phyloP scores from a whole-genome alignment of 2,797 vertebrate genomes.

The Pelodytes ibericus region DNA sequence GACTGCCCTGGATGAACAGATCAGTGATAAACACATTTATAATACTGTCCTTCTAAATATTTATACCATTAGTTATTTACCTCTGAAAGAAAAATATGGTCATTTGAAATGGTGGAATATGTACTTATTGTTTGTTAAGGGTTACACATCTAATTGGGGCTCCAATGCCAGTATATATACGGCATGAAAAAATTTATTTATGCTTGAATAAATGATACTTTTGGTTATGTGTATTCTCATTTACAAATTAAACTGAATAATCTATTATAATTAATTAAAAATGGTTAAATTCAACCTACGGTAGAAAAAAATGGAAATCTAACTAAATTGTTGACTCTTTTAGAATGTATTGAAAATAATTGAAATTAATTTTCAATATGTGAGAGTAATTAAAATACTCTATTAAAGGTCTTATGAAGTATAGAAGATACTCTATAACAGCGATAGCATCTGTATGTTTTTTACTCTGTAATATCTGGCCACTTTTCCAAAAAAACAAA shows the following conservation, averaged over 20 bases:
- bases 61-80: no score
- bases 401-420: neutral
- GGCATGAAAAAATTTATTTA: no score
- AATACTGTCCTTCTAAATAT: no score
- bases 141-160: no score
- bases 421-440: neutral
- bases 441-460: neutral
- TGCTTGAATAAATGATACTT: no score
- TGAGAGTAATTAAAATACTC: neutral
- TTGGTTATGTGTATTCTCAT: no score
- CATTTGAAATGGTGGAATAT: no score
- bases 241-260: neutral
- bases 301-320: neutral
- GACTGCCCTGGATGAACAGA: no score
- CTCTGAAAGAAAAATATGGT: no score
- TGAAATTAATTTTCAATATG: constrained; percentile 3
- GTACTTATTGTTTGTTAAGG: no score
- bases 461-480: neutral
- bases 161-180: no score
- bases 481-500: neutral
- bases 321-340: neutral
- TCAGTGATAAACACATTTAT: no score
- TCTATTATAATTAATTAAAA: neutral
- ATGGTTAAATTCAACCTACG: neutral
- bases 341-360: neutral